These are phyloP conservation scores for Dendrolimus pini DNA, from an alignment of 2,888 invertebrate species.

Conservation along the genomic window DNA sequence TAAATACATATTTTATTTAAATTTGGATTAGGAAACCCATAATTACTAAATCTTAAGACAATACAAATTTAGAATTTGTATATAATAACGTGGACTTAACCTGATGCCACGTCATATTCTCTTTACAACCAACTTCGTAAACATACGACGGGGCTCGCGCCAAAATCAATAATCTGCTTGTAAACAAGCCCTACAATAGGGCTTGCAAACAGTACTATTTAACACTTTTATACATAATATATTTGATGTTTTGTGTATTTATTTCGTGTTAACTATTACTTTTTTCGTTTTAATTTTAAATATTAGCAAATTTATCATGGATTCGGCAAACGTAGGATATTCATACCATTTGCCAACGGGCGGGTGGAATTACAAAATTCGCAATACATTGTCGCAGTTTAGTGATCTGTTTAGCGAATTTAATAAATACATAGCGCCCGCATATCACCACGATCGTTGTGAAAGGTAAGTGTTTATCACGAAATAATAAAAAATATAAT, in stretches of 20 bases:
- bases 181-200: conserved; percentile 63
- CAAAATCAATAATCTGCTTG: conserved; percentile 70
- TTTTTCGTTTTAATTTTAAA: conserved; percentile 9
- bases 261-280: conserved; percentile 25
- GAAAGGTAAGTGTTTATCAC: conserved; percentile 81
- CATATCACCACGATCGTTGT: conserved; percentile 97
- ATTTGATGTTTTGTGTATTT: conserved; percentile 45
- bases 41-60: too few relatives aligned
- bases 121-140: conserved; percentile 3
- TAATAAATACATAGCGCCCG: conserved; percentile 96
- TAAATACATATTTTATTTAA: too few relatives aligned
- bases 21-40: too few relatives aligned
- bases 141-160: conserved; percentile 17
- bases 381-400: conserved; percentile 90
- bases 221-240: conserved; percentile 36
- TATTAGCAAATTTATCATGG: conserved; percentile 42
- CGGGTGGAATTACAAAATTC: conserved; percentile 84
- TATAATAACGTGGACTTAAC: too few relatives aligned
- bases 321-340: conserved; percentile 84
- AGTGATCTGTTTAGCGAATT: conserved; percentile 97
- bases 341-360: conserved; percentile 89
- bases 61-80: too few relatives aligned
- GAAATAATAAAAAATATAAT: too few relatives aligned
- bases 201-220: conserved; percentile 33
- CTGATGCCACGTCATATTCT: conserved; percentile 5